These are phyloP conservation scores for Acleris sparsana DNA, from an alignment of 2,888 invertebrate genomes.

Conservation along the genomic window DNA sequence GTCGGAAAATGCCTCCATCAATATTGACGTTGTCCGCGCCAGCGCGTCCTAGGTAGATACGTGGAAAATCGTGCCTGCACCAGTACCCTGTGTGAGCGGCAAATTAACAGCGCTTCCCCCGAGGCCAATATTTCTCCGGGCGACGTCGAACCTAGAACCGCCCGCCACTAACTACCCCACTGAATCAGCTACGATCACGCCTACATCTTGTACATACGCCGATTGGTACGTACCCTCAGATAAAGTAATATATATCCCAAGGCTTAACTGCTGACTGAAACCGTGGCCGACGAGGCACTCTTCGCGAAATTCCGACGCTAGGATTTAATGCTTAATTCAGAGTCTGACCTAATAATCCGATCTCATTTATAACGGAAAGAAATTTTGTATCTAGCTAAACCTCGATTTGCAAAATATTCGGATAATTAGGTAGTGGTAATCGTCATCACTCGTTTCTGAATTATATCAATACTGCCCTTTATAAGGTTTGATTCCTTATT, in stretches of 20 bases:
- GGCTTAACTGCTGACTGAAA: conserved; percentile 69
- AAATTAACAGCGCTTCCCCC: conserved; percentile 80
- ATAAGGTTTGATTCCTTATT: background rate
- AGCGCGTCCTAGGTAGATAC: conserved; percentile 48
- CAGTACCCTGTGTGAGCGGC: conserved; percentile 71
- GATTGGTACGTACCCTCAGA: conserved; percentile 77
- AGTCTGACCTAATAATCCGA: conserved; percentile 24
- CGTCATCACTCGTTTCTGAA: too few species aligned
- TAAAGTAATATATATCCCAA: conserved; percentile 73
- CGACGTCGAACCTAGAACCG: conserved; percentile 79
- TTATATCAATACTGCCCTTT: background rate
- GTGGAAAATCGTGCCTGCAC: conserved; percentile 68
- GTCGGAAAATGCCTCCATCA: conserved; percentile 53
- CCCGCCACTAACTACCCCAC: conserved; percentile 81
- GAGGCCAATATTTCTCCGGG: conserved; percentile 79
- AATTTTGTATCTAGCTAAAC: background rate
- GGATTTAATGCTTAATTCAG: conserved; percentile 30
- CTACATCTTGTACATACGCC: conserved; percentile 81
- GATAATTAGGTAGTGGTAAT: background rate
- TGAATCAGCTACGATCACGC: conserved; percentile 83
- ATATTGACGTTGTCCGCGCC: conserved; percentile 51
- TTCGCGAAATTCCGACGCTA: conserved; percentile 28
- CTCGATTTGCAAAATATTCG: background rate
- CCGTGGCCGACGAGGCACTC: conserved; percentile 47
- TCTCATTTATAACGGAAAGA: conserved; percentile 12